phyloP scores from a whole-genome alignment of 2,113 vertebrate genomes.

The Sceloporus tristichus region DNA sequence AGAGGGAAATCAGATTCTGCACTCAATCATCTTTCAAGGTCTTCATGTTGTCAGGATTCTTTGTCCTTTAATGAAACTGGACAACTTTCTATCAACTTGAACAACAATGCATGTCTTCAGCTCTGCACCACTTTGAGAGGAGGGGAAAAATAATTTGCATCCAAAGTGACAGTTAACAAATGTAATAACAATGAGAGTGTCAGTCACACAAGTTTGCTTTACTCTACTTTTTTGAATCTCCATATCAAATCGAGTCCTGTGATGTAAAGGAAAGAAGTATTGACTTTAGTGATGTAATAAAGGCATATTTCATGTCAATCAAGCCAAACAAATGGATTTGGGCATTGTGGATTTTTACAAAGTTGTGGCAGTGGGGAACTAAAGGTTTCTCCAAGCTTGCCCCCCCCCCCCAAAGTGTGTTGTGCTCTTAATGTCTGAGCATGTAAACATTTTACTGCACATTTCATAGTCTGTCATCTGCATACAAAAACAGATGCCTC shows the following conservation, averaged over 20 bases:
- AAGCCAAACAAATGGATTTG: slow-evolving; percentile 21
- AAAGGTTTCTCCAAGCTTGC: slow-evolving; percentile 29
- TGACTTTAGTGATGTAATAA: slow-evolving; percentile 41
- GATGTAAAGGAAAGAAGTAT: slow-evolving; percentile 30
- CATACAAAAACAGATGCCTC: slow-evolving; percentile 23
- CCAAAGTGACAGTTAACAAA: slow-evolving; percentile 62
- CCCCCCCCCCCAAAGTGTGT: slow-evolving; percentile 26
- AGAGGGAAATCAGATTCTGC: slow-evolving; percentile 27
- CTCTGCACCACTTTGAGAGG: slow-evolving; percentile 50
- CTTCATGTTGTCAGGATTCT: slow-evolving; percentile 32
- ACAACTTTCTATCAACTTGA: slow-evolving; percentile 48
- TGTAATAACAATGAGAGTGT: slow-evolving; percentile 63
- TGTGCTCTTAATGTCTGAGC: slow-evolving; percentile 44
- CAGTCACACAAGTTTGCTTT: slow-evolving; percentile 53
- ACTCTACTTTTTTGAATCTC: slow-evolving; percentile 46
- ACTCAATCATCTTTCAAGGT: slow-evolving; percentile 1
- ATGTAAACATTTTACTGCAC: slow-evolving; percentile 40
- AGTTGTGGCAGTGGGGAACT: neutral
- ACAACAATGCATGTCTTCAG: slow-evolving; percentile 53
- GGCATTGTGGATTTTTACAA: slow-evolving; percentile 24
- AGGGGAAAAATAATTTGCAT: slow-evolving; percentile 58
- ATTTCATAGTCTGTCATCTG: slow-evolving; percentile 18
- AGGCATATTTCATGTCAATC: slow-evolving; percentile 16
- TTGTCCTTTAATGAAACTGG: slow-evolving; percentile 45
- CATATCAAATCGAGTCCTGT: slow-evolving; percentile 24